Conservation (phyloP, 2,113 vertebrate genomes). For the Rana temporaria region DNA sequence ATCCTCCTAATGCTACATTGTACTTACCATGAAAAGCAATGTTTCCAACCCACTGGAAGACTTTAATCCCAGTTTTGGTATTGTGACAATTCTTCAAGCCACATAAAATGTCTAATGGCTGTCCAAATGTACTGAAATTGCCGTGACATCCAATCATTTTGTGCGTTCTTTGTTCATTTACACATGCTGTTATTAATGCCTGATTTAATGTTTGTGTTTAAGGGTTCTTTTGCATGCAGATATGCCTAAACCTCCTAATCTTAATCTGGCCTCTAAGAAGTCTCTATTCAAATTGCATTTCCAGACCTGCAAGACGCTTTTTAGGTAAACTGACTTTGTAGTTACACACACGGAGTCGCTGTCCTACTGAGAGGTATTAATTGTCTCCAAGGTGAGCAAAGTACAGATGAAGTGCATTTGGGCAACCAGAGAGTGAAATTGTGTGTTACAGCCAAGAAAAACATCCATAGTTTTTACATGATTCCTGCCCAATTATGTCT, state of each 20-base stretch:
- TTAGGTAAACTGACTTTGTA: constrained; percentile 31
- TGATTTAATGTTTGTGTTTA: constrained; percentile 4
- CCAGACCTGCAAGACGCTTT: constrained; percentile 13
- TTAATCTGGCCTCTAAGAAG: not conserved
- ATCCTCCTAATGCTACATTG: too few species aligned
- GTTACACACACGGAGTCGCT: constrained; percentile 16
- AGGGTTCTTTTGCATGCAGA: not conserved
- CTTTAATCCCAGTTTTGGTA: too few species aligned
- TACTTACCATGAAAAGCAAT: too few species aligned
- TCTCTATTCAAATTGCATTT: constrained; percentile 2
- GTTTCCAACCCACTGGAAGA: too few species aligned
- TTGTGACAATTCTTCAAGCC: too few species aligned
- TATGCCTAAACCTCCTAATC: not conserved
- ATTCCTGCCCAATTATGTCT: too few species aligned
- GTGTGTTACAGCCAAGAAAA: too few species aligned
- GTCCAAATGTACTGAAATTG: not conserved
- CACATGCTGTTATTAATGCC: not conserved
- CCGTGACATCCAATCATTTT: not conserved
- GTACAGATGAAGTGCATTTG: not conserved
- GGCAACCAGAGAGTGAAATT: too few species aligned
- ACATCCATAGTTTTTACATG: too few species aligned
- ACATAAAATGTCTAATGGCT: too few species aligned
- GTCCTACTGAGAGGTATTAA: constrained; percentile 44
- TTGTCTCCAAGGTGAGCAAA: not conserved
- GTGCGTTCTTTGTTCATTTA: too few species aligned